Conservation (phyloP, 2,797 vertebrate species). For the Eulemur coronatus region DNA sequence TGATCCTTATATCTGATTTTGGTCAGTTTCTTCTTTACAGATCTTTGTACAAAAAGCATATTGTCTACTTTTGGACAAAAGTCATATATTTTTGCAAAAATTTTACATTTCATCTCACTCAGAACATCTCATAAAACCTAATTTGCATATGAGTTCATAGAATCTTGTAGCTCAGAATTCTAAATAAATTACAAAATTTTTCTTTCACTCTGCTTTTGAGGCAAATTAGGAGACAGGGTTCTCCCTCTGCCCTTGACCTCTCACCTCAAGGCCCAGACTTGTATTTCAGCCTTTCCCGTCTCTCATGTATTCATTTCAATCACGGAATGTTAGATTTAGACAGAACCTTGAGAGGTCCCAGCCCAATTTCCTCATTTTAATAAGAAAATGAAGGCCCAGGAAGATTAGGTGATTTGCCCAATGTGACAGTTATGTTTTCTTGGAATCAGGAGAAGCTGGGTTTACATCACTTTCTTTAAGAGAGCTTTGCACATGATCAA, state of each 20-base stretch:
- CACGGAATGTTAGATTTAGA: background rate
- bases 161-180: background rate
- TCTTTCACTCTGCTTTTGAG: background rate
- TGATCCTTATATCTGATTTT: background rate
- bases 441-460: background rate
- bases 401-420: background rate
- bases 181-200: background rate
- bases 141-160: background rate
- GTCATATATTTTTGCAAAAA: background rate
- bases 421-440: background rate
- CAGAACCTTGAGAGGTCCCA: background rate
- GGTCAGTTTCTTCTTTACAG: background rate
- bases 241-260: background rate
- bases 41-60: background rate
- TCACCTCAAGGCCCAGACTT: too few relatives aligned
- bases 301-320: background rate
- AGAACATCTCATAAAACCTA: background rate
- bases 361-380: background rate
- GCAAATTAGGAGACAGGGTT: background rate
- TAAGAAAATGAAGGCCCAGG: background rate
- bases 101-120: background rate
- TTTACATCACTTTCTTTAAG: background rate
- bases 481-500: background rate
- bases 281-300: background rate
- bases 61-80: background rate